A percentile compares a stretch with the other conserved stretches of the same genome.
Conservation (phyloP, 2,113 vertebrate genomes). For the Tinamus guttatus region DNA sequence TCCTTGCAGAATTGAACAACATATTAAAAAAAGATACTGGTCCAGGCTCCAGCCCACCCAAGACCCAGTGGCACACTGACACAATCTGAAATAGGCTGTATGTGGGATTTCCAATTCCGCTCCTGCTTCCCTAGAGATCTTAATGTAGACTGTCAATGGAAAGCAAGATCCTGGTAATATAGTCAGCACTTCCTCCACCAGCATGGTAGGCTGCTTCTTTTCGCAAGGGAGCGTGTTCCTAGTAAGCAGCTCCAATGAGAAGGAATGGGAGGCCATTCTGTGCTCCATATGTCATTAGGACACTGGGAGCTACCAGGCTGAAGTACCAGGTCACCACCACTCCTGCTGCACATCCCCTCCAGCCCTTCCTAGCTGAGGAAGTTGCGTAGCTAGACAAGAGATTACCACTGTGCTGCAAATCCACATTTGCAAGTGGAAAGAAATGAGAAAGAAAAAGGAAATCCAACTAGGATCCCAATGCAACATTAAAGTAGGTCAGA, state of each 20-base stretch:
- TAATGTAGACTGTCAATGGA: background rate
- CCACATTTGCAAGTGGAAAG: background rate
- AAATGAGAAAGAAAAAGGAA: constrained; percentile 1
- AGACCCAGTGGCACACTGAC: background rate
- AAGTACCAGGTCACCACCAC: background rate
- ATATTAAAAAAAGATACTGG: background rate
- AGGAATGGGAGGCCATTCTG: background rate
- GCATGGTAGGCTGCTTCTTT: background rate
- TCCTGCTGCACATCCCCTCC: background rate
- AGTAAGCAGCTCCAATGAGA: background rate
- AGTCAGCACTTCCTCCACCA: background rate
- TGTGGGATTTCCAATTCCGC: background rate
- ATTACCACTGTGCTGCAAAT: background rate
- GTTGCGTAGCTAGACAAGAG: background rate
- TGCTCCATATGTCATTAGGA: background rate
- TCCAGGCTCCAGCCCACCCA: background rate
- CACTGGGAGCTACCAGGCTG: background rate
- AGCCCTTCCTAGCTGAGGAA: background rate
- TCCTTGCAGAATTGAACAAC: background rate
- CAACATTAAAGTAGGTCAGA: background rate
- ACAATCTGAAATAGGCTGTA: background rate
- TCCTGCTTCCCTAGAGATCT: background rate
- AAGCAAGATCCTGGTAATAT: background rate
- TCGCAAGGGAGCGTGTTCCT: background rate
- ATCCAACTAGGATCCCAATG: background rate